Percentiles rank a stretch among this genome's conserved stretches.
Evolutionary conservation across 2,797 vertebrate genomes (phyloP).

Genomic region (Squalus acanthias): DNA sequence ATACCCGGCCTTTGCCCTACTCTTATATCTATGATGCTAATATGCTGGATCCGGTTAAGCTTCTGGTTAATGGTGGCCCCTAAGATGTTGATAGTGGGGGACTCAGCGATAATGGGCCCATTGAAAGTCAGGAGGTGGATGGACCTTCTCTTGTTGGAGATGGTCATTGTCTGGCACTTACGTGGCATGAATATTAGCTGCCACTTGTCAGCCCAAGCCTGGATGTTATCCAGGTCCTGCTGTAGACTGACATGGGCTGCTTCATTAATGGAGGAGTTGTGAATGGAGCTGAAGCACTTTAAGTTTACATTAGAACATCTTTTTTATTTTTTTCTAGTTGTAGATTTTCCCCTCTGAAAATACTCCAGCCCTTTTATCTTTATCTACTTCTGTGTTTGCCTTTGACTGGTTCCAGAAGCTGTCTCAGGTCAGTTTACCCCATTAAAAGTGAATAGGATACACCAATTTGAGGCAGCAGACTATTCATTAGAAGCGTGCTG

Average conservation of each 20-base stretch:
- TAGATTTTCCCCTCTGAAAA: background rate
- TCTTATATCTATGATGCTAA: background rate
- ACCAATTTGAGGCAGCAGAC: background rate
- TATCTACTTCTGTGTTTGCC: background rate
- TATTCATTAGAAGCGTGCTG: background rate
- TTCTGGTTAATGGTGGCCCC: background rate
- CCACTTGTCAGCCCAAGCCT: background rate
- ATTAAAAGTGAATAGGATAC: background rate
- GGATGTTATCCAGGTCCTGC: background rate
- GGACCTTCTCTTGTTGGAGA: background rate
- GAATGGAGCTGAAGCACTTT: background rate
- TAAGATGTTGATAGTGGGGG: background rate
- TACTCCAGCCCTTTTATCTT: background rate
- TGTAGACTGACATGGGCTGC: background rate
- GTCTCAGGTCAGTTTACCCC: background rate
- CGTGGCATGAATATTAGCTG: background rate
- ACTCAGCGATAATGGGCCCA: background rate
- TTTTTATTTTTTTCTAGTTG: background rate
- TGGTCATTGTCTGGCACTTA: background rate
- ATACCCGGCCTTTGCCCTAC: background rate
- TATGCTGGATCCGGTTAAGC: background rate
- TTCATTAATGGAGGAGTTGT: background rate
- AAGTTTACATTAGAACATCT: background rate
- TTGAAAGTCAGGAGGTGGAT: background rate
- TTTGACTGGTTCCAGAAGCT: background rate